Evolutionary conservation across 2,113 vertebrate genomes (phyloP).

Genomic region (Calidris pygmaea): DNA sequence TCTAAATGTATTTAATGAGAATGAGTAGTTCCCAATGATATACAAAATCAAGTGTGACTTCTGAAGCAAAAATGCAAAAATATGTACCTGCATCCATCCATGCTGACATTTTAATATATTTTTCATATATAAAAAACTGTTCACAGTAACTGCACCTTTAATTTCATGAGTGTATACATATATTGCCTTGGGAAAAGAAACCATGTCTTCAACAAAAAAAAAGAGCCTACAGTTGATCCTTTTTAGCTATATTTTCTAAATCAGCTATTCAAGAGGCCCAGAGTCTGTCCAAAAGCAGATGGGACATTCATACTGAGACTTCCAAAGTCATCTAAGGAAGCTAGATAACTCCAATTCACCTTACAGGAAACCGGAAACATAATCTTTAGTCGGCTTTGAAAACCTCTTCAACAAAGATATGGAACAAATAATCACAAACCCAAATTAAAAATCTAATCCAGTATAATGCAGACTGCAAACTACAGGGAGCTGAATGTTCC

Average conservation of each 20-base stretch:
- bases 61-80: background rate
- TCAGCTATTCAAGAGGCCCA: background rate
- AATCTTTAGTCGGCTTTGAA: background rate
- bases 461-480: background rate
- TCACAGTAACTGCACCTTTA: background rate
- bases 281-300: background rate
- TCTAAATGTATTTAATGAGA: background rate
- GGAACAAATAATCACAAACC: background rate
- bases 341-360: background rate
- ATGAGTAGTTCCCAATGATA: background rate
- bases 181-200: background rate
- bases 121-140: background rate
- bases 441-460: background rate
- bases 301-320: background rate
- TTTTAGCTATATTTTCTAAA: background rate
- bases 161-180: background rate
- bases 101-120: background rate
- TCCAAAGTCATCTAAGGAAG: background rate
- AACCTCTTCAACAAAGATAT: background rate
- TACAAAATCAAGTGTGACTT: background rate
- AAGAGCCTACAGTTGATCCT: background rate
- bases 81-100: background rate
- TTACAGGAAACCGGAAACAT: background rate
- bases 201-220: background rate
- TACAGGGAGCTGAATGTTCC: background rate